A percentile compares a stretch with the other conserved stretches of the same genome.
Evolutionary conservation across 2,797 vertebrate genomes (phyloP).

Genomic region (Novumbra hubbsi): DNA sequence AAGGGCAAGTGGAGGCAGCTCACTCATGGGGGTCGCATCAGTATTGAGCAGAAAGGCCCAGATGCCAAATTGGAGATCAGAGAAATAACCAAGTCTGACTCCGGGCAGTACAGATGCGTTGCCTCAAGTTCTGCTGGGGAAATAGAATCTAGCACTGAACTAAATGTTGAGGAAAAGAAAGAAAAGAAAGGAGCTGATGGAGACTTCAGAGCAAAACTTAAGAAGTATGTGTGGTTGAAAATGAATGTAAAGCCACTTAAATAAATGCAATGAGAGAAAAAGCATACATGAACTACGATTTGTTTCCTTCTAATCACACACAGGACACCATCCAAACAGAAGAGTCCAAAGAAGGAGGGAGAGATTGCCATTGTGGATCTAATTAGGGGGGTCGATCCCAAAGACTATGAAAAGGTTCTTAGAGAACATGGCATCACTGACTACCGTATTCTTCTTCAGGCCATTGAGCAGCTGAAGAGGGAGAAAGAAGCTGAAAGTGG

Average conservation of each 20-base stretch:
- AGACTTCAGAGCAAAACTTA: conserved; percentile 91
- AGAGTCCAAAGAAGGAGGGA: conserved; percentile 82
- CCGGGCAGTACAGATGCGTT: conserved; percentile 92
- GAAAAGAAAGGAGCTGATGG: conserved; percentile 77
- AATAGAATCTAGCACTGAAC: conserved; percentile 86
- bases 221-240: conserved; percentile 83
- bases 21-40: conserved; percentile 89
- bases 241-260: not conserved
- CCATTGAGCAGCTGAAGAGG: conserved; percentile 86
- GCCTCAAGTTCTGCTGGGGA: conserved; percentile 89
- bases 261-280: too few species aligned
- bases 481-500: conserved; percentile 82
- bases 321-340: conserved; percentile 87
- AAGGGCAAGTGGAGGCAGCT: conserved; percentile 98
- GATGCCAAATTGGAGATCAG: conserved; percentile 92
- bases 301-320: conserved; percentile 10
- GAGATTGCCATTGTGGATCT: conserved; percentile 85
- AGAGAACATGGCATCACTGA: conserved; percentile 89
- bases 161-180: conserved; percentile 89
- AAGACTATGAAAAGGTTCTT: conserved; percentile 91
- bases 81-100: conserved; percentile 92
- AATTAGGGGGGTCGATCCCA: conserved; percentile 91
- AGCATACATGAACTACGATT: too few species aligned
- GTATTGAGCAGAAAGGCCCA: conserved; percentile 87
- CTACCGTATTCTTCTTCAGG: conserved; percentile 90